Percentiles rank a stretch among this genome's conserved stretches.
Conservation (phyloP, 1,140 invertebrate species). For the Platyscapa corneri region DNA sequence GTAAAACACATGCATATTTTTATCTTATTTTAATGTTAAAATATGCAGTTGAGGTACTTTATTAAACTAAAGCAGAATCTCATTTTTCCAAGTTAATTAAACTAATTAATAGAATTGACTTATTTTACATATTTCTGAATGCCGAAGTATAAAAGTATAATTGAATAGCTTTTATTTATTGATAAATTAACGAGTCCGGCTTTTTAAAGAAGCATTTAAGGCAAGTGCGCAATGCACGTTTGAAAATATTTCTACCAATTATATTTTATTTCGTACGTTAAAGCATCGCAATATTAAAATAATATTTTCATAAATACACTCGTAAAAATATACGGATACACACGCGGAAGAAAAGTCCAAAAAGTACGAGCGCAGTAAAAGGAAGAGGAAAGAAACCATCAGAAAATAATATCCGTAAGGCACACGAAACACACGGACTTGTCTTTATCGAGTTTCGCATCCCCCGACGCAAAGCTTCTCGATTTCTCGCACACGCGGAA, state of each 20-base stretch:
- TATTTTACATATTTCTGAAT: too few relatives aligned
- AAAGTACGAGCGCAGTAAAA: neutral
- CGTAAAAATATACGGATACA: neutral
- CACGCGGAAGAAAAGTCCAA: neutral
- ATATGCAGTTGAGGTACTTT: too few relatives aligned
- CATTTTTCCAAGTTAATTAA: too few relatives aligned
- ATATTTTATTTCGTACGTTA: neutral
- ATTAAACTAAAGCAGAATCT: too few relatives aligned
- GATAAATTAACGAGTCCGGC: too few relatives aligned
- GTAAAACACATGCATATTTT: too few relatives aligned
- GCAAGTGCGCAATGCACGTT: neutral
- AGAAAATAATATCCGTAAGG: neutral
- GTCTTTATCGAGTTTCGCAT: conserved; percentile 27
- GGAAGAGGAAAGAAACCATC: neutral
- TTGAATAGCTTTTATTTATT: too few relatives aligned
- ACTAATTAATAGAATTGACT: too few relatives aligned
- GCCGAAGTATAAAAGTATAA: too few relatives aligned
- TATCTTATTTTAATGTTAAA: too few relatives aligned
- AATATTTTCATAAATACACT: neutral
- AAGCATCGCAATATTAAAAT: neutral
- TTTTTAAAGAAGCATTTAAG: neutral
- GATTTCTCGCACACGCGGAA: conserved; percentile 34
- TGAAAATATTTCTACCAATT: neutral
- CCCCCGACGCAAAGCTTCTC: conserved; percentile 40
- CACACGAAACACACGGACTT: neutral